Evolutionary conservation across 1,140 invertebrate species (phyloP).

Genomic region (Zaprionus davidi): DNA sequence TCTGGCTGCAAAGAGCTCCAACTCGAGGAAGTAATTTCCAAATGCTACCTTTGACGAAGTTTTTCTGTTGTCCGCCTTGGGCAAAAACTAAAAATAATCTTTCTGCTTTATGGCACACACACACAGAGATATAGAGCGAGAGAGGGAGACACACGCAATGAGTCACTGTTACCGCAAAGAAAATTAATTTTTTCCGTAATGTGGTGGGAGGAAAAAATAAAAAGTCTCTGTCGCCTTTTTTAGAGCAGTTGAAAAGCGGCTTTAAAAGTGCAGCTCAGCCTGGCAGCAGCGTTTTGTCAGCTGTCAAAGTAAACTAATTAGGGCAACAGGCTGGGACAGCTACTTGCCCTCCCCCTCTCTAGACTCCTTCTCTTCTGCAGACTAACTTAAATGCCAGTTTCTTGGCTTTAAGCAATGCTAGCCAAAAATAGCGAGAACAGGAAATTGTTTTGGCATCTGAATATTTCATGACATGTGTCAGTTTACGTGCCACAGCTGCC

Average conservation of each 20-base stretch:
- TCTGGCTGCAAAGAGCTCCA: not conserved
- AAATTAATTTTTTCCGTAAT: slow-evolving; percentile 31
- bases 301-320: slow-evolving; percentile 48
- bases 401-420: slow-evolving; percentile 1
- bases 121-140: slow-evolving; percentile 1
- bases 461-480: slow-evolving; percentile 55
- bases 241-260: slow-evolving; percentile 3
- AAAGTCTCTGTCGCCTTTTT: slow-evolving; percentile 9
- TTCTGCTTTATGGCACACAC: slow-evolving; percentile 18
- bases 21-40: slow-evolving; percentile 23
- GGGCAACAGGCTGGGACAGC: slow-evolving; percentile 20
- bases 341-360: not conserved
- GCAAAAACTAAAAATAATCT: slow-evolving; percentile 33
- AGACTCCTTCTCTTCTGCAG: not conserved
- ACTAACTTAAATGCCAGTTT: slow-evolving; percentile 9
- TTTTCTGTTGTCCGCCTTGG: slow-evolving; percentile 12
- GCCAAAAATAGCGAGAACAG: slow-evolving; percentile 22
- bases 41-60: slow-evolving; percentile 36
- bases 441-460: slow-evolving; percentile 28
- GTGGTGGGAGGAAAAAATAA: not conserved
- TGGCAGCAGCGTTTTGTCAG: slow-evolving; percentile 13
- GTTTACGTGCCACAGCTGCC: slow-evolving; percentile 34
- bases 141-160: not conserved
- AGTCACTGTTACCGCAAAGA: slow-evolving; percentile 13
- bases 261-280: slow-evolving; percentile 11